Percentiles rank a stretch among this genome's conserved stretches.
These are phyloP conservation scores for Solenodon paradoxus DNA, from an alignment of 2,113 vertebrate species.

Conservation along the genomic window DNA sequence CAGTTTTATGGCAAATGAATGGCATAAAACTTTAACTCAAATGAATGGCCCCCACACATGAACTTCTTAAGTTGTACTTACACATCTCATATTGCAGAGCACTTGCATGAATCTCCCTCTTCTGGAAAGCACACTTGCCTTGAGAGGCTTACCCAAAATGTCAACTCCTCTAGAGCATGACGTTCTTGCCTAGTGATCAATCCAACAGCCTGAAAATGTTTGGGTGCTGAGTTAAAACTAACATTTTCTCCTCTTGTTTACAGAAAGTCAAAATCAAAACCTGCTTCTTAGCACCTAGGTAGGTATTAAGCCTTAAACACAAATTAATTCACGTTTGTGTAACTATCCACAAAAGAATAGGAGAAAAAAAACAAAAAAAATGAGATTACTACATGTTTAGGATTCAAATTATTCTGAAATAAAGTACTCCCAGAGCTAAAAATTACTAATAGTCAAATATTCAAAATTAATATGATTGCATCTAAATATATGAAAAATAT, in stretches of 20 bases:
- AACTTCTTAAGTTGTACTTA: not conserved
- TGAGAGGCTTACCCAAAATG: not conserved
- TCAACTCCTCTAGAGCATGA: not conserved
- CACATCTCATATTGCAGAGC: not conserved
- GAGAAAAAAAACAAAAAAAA: too few relatives aligned
- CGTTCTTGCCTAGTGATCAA: not conserved
- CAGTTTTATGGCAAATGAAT: not conserved
- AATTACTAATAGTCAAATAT: not conserved
- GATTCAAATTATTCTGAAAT: not conserved
- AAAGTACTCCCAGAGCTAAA: not conserved
- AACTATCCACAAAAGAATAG: too few relatives aligned
- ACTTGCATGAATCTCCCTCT: not conserved
- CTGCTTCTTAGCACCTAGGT: not conserved
- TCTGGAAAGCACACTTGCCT: not conserved
- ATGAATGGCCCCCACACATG: not conserved
- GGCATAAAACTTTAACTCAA: not conserved
- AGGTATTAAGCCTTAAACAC: not conserved
- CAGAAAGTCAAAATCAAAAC: not conserved
- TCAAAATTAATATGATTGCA: conserved; percentile 2
- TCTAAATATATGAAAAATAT: not conserved
- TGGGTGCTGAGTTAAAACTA: not conserved
- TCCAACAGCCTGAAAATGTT: not conserved
- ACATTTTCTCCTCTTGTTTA: not conserved
- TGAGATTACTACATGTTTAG: not conserved
- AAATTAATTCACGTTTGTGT: too few relatives aligned